These are phyloP conservation scores for Polypedilum vanderplanki DNA, from an alignment of 1,140 invertebrate genomes.

Conservation along the genomic window DNA sequence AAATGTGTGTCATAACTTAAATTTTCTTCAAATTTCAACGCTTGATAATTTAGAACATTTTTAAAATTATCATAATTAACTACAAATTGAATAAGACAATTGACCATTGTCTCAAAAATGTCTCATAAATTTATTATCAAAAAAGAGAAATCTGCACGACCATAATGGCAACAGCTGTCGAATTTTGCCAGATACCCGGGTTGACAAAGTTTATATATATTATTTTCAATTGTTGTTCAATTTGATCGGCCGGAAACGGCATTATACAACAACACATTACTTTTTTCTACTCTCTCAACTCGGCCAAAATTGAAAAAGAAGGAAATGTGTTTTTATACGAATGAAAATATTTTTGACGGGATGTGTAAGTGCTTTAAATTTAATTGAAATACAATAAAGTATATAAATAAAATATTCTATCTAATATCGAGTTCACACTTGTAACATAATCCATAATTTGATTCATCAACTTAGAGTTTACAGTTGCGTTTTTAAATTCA, in stretches of 20 bases:
- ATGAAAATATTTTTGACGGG: constrained; percentile 13
- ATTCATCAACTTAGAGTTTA: not conserved
- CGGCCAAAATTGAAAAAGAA: constrained; percentile 15
- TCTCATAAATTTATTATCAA: not conserved
- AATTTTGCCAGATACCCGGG: not conserved
- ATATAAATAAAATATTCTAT: not conserved
- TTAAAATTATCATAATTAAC: too few relatives aligned
- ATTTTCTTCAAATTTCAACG: too few relatives aligned
- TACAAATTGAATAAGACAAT: too few relatives aligned
- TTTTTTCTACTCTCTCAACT: not conserved
- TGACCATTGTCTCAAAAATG: too few relatives aligned
- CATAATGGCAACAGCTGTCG: not conserved
- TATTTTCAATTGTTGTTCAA: constrained; percentile 27
- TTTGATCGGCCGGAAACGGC: constrained; percentile 15
- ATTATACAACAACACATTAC: constrained; percentile 25
- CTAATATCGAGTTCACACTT: constrained; percentile 10
- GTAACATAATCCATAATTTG: constrained; percentile 4
- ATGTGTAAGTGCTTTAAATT: constrained; percentile 21
- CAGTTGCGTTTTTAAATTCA: too few relatives aligned
- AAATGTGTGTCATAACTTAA: too few relatives aligned
- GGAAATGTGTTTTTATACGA: constrained; percentile 22
- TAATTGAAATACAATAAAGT: constrained; percentile 1
- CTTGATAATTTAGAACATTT: too few relatives aligned
- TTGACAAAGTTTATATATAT: not conserved
- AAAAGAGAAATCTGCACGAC: not conserved